phyloP scores from a whole-genome alignment of 2,113 vertebrate species.

The Cynopterus brachyotis region DNA sequence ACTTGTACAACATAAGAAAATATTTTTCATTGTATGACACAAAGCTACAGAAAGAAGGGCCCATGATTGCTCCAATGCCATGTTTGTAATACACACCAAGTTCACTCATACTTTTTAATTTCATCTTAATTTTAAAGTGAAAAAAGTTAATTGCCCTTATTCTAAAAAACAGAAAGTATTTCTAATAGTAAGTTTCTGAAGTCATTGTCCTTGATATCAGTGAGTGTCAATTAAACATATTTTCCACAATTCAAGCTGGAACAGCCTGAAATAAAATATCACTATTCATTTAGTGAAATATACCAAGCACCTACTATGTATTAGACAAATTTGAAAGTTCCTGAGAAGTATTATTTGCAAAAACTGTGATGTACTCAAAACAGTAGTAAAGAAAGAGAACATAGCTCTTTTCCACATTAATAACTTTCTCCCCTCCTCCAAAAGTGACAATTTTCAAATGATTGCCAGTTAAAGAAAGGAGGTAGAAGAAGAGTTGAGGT shows the following conservation, averaged over 20 bases:
- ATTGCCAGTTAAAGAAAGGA: conserved; percentile 11
- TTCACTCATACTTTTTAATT: conserved; percentile 14
- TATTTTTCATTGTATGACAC: not conserved
- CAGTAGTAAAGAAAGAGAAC: not conserved
- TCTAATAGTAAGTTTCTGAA: conserved; percentile 43
- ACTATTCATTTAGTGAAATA: conserved; percentile 15
- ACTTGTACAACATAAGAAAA: not conserved
- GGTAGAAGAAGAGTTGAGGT: not conserved
- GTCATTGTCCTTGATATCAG: not conserved
- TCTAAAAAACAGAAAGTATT: conserved; percentile 26
- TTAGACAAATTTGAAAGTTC: conserved; percentile 19
- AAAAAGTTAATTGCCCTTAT: not conserved
- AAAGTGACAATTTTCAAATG: conserved; percentile 39
- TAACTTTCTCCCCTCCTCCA: not conserved
- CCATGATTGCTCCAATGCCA: not conserved
- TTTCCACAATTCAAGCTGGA: conserved; percentile 32
- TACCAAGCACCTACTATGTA: not conserved
- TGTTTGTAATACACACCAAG: not conserved
- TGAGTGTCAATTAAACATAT: not conserved
- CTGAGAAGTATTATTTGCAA: conserved; percentile 18
- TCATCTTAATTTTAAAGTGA: conserved; percentile 23
- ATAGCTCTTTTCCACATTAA: not conserved
- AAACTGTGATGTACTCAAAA: conserved; percentile 22
- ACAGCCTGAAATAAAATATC: not conserved
- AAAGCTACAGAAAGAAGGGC: not conserved